Percentiles rank a stretch among this genome's conserved stretches.
Evolutionary conservation across 1,140 invertebrate genomes (phyloP).

Genomic region (Drosophila murphyi): DNA sequence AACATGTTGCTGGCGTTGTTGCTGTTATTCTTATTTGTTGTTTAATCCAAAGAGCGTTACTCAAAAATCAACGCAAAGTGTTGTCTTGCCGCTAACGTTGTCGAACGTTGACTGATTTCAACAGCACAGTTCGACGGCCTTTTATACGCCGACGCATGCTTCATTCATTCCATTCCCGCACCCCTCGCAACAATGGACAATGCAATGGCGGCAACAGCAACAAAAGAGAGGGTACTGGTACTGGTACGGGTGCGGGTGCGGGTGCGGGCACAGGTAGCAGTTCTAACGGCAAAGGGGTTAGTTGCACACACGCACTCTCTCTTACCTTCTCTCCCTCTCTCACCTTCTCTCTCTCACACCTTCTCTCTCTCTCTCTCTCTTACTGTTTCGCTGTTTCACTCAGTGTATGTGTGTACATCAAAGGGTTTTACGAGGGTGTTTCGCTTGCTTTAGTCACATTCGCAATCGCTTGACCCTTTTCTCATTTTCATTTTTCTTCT

Average conservation of each 20-base stretch:
- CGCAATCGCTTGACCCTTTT: constrained; percentile 35
- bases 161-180: constrained; percentile 52
- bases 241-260: neutral
- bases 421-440: constrained; percentile 74
- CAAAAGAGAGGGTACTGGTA: neutral
- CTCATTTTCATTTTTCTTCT: constrained; percentile 2
- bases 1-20: constrained; percentile 51
- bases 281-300: constrained; percentile 66
- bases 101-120: constrained; percentile 74
- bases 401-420: constrained; percentile 29
- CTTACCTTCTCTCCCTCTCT: neutral
- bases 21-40: constrained; percentile 5
- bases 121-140: constrained; percentile 38
- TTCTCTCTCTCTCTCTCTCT: neutral
- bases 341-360: no score
- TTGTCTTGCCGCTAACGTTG: constrained; percentile 61
- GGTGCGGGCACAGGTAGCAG: constrained; percentile 53
- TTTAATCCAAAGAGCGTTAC: neutral
- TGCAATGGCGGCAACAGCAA: constrained; percentile 54
- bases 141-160: constrained; percentile 67
- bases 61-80: neutral
- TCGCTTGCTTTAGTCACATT: constrained; percentile 3
- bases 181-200: constrained; percentile 17
- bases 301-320: neutral
- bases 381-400: neutral